Percentiles rank a stretch among this genome's conserved stretches.
These are phyloP conservation scores for Cynodonichthys magdalenae DNA, from an alignment of 2,797 vertebrate species.

Conservation along the genomic window DNA sequence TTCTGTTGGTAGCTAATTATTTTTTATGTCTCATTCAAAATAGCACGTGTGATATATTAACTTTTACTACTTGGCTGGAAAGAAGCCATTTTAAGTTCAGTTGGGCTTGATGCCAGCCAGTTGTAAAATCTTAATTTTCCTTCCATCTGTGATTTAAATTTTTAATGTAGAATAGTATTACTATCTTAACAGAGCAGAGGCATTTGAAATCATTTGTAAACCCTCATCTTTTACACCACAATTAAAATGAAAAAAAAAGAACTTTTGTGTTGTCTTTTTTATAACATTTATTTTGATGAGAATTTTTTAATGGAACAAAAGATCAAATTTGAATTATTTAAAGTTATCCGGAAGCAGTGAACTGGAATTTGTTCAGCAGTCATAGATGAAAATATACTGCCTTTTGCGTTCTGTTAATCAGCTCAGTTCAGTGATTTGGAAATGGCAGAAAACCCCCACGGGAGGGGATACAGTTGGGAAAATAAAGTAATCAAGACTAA, in stretches of 20 bases:
- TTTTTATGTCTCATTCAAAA: neutral
- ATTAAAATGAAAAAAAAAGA: neutral
- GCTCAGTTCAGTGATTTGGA: slow-evolving; percentile 42
- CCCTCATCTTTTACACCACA: slow-evolving; percentile 18
- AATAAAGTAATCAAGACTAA: slow-evolving; percentile 29
- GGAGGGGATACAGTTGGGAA: slow-evolving; percentile 10
- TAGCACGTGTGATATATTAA: slow-evolving; percentile 5
- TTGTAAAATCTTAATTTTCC: slow-evolving; percentile 28
- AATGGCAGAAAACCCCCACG: slow-evolving; percentile 24
- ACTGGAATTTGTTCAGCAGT: slow-evolving; percentile 45
- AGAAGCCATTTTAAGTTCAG: slow-evolving; percentile 17
- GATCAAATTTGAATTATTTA: slow-evolving; percentile 39
- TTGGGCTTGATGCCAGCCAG: slow-evolving; percentile 10
- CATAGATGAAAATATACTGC: slow-evolving; percentile 21
- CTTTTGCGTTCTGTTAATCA: slow-evolving; percentile 55
- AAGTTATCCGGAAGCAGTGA: slow-evolving; percentile 34
- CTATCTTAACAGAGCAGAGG: slow-evolving; percentile 3
- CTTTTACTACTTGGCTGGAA: slow-evolving; percentile 2
- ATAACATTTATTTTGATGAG: neutral
- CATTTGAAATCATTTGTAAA: slow-evolving; percentile 16
- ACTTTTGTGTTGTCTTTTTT: no score
- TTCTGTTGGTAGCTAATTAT: neutral
- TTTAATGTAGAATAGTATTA: slow-evolving; percentile 1
- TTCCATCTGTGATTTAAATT: slow-evolving; percentile 16
- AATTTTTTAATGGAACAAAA: slow-evolving; percentile 9